Percentiles rank a stretch among this genome's conserved stretches.
Evolutionary conservation across 2,797 vertebrate species (phyloP).

Genomic region (Phaenicophaeus curvirostris): DNA sequence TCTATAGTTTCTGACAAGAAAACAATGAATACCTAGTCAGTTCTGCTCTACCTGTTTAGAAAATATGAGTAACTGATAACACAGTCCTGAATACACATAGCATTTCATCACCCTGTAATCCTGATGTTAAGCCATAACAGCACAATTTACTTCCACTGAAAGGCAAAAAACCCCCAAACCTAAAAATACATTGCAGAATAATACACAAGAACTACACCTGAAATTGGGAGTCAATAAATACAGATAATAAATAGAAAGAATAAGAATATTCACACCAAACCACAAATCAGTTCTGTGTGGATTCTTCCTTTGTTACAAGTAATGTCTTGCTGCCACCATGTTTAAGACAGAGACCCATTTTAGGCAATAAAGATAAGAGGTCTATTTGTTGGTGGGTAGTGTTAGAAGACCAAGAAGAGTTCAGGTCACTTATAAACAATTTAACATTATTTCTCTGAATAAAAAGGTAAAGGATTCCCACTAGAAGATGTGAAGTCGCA

Average conservation of each 20-base stretch:
- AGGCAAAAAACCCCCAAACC: too few species aligned
- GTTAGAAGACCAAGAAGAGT: background rate
- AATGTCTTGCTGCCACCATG: rapidly evolving
- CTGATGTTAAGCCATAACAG: background rate
- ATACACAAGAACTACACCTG: background rate
- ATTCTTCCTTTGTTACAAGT: background rate
- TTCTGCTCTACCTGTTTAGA: background rate
- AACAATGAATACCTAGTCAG: background rate
- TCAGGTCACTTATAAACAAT: background rate
- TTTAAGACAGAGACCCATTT: background rate
- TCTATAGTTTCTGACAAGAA: background rate
- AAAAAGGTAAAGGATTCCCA: background rate
- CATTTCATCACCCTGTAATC: background rate
- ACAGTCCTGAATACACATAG: background rate
- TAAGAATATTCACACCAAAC: background rate
- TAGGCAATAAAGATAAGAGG: background rate
- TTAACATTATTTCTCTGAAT: background rate
- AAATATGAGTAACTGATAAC: background rate
- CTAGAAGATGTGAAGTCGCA: background rate
- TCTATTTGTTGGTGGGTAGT: background rate
- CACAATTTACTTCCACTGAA: background rate
- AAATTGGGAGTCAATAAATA: background rate
- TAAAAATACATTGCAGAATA: background rate
- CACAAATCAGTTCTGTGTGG: background rate
- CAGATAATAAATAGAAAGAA: background rate